Base-by-base conservation (phyloP, 1,140 invertebrate genomes). In the Pseudachorutes palmiensis region DNA sequence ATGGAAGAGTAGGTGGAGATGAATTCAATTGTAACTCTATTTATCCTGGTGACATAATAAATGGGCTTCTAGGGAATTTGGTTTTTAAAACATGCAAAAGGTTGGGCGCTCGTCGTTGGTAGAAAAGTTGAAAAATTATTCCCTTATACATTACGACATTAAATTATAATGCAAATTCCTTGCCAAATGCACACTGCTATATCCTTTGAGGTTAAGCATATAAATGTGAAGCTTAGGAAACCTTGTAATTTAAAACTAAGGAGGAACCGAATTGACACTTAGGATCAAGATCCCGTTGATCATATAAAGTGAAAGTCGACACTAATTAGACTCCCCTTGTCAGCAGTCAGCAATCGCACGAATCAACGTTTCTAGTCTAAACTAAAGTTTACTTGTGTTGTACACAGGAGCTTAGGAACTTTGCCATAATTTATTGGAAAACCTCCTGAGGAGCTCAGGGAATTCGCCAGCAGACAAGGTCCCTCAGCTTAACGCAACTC, bases 181-280 rank as follows among this genome's bases (percentile, higher is more conserved):
- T 70, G 68, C 68, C 68, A 70, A 70, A 70, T 70, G 66, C 66
- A 65, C 65, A 63, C 66, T 66, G 62, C 66, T 63, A 19, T 19
- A 5, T 41, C 5, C 36, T 19, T 9, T n/a, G 36, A 19, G 36
- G 5, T 41, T 19, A 9, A 41, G 5, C 19, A 41, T 19, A 41
- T 19, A 9, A 19, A 9, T 9, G 36, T 41, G 5, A 19, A 41
- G 36, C 36, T 41, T 9, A 41, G 36, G 36, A 41, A 41, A 41
- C 36, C 36, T 19, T 19, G 19, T 41, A 5, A 41, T 19, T 5
- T 5, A 41, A 41, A 41, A 41, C 19, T 5, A 41, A 9, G 36
- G 36, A 41, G 36, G 36, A 19, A 41, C 19, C 5, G 19, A 41
- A 9, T 41, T 41, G 22, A 5, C 55, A 28, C 5, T 5, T 57